phyloP scores from a whole-genome alignment of 2,113 vertebrate genomes.

The Sander vitreus region DNA sequence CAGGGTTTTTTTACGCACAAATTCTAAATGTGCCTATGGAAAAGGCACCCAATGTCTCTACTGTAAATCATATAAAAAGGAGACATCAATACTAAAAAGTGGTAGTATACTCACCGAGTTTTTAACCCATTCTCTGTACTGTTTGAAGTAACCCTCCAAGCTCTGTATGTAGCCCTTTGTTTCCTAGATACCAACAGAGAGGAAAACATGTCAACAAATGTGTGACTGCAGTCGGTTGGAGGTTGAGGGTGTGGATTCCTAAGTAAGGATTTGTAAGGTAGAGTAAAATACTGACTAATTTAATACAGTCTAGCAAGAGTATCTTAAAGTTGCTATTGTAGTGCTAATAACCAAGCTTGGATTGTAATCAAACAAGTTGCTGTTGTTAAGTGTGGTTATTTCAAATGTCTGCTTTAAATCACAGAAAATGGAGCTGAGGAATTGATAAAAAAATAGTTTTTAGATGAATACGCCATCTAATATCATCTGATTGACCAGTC shows the following conservation, averaged over 20 bases:
- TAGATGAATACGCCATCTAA: not conserved
- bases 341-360: not conserved
- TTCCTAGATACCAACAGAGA: constrained; percentile 83
- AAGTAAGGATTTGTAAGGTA: too few species aligned
- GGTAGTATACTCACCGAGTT: constrained; percentile 87
- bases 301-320: not conserved
- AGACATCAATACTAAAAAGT: not conserved
- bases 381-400: not conserved
- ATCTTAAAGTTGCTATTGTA: not conserved
- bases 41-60: not conserved
- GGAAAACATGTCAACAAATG: not conserved
- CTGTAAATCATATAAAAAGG: not conserved
- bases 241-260: not conserved
- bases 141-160: constrained; percentile 89
- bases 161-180: constrained; percentile 84
- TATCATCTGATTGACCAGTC: not conserved
- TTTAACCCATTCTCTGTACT: constrained; percentile 91
- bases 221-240: not conserved
- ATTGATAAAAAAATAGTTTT: not conserved
- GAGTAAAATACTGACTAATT: not conserved
- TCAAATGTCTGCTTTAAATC: not conserved
- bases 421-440: not conserved
- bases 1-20: not conserved
- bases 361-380: not conserved
- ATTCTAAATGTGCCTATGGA: too few species aligned